Conservation (phyloP, 2,888 invertebrate species). For the Mythimna loreyi region DNA sequence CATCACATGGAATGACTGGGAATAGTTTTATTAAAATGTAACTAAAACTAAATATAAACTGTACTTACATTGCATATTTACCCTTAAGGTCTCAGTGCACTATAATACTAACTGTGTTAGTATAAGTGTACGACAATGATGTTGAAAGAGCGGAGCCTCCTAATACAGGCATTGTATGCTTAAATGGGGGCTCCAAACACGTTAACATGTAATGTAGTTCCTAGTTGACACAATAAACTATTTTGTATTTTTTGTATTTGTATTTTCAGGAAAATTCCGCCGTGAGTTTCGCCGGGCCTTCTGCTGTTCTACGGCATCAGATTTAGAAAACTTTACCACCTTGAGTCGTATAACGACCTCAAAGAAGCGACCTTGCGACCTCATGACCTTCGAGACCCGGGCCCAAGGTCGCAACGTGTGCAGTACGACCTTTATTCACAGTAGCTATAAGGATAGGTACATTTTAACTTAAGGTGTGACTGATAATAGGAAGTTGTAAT, state of each 20-base stretch:
- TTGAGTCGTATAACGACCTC: slow-evolving; percentile 78
- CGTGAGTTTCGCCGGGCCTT: slow-evolving; percentile 92
- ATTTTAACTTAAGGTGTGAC: slow-evolving; percentile 47
- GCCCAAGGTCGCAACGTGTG: slow-evolving; percentile 62
- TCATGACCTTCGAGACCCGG: slow-evolving; percentile 59
- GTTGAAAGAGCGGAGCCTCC: too few relatives aligned
- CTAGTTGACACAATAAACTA: too few relatives aligned
- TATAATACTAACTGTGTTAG: too few relatives aligned
- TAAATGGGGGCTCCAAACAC: too few relatives aligned
- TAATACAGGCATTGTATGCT: too few relatives aligned
- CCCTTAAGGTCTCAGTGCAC: too few relatives aligned
- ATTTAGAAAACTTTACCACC: slow-evolving; percentile 75
- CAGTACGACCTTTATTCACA: slow-evolving; percentile 70
- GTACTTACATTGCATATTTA: too few relatives aligned
- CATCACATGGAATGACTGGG: too few relatives aligned
- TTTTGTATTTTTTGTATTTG: neutral
- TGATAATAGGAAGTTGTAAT: neutral
- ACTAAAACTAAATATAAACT: too few relatives aligned
- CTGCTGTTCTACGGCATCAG: slow-evolving; percentile 72
- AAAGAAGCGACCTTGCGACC: slow-evolving; percentile 65
- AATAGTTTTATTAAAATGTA: too few relatives aligned
- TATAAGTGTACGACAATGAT: too few relatives aligned
- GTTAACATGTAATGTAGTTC: too few relatives aligned
- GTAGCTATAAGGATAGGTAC: slow-evolving; percentile 62
- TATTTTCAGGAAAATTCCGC: slow-evolving; percentile 92